Evolutionary conservation across 2,888 invertebrate species (phyloP), one percentile per base, ranked within the genome.

Genomic region (Leptopilina drosophilae): DNA sequence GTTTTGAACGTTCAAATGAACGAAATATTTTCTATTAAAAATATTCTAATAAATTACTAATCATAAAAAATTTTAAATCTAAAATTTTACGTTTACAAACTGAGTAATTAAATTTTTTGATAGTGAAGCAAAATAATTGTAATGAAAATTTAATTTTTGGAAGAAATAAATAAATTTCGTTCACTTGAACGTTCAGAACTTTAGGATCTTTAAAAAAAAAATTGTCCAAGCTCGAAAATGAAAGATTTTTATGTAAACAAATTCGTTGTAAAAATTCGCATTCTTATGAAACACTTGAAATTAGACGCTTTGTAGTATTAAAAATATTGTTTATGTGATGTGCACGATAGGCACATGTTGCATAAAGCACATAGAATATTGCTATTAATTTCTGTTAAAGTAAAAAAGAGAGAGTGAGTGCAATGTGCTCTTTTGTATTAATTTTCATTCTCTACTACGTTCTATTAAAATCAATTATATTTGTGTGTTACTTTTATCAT

Each of bases 321-420:
- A 59, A 40, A 15, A 33, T 8, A 26, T 67, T 73, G 49, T 73
- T 73, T 26, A 46, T 75, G 42, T 42, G 42, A 42, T 79, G 78
- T 78, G 76, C 53, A 78, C 80, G 64, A 73, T 66, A 46, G 46
- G 6, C 15, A 66, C 33, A 56, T 56, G 33, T 33, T 73, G 73
- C 56, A 73, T 56, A 26, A 53, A 56, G 33, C n/a, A 56, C 4
- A 42, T 49, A 49, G 9, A 49, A 20, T 67, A 33, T 67, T 67
- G 42, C 66, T 67, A 67, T 49, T 67, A 56, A 73, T 53, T 53
- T 62, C 59, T 56, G 33, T 26, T 33, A 7, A 33, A 56, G 73
- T 33, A 49, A 49, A 33, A 56, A 73, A 5, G 73, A 73, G 73
- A 73, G 56, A 73, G 56, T 53, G 7, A 14, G 69, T 73, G 73